A percentile compares a stretch with the other conserved stretches of the same genome.
phyloP scores from a whole-genome alignment of 2,113 vertebrate species.

The Rhynchomys soricoides region DNA sequence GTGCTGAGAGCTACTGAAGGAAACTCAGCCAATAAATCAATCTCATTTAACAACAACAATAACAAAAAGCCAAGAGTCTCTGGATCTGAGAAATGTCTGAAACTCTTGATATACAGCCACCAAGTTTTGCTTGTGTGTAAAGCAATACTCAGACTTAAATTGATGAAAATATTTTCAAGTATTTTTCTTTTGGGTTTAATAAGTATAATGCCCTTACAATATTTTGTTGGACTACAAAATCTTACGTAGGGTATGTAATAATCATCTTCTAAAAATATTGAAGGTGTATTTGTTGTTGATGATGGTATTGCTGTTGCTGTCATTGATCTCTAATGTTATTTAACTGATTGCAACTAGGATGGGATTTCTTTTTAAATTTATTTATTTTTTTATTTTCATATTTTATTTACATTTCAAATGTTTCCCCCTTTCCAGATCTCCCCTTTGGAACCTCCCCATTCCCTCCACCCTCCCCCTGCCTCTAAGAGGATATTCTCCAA shows the following conservation, averaged over 20 bases:
- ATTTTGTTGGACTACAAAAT: background rate
- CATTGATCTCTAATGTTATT: background rate
- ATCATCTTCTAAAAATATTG: background rate
- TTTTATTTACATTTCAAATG: too few species aligned
- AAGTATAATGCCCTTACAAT: background rate
- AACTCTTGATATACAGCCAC: constrained; percentile 43
- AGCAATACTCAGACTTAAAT: background rate
- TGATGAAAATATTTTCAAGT: background rate
- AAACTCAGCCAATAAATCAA: constrained; percentile 76
- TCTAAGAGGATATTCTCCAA: too few species aligned
- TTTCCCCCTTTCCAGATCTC: too few species aligned
- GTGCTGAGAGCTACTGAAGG: constrained; percentile 83
- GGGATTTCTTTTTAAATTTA: too few species aligned
- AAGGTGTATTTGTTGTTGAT: background rate
- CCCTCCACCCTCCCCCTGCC: too few species aligned
- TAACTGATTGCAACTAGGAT: background rate
- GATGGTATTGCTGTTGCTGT: background rate
- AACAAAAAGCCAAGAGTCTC: constrained; percentile 8
- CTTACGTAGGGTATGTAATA: background rate
- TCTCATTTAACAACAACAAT: constrained; percentile 71
- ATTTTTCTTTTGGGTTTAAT: background rate
- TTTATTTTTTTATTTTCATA: too few species aligned
- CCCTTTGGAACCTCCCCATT: too few species aligned
- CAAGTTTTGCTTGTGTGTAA: constrained; percentile 82
- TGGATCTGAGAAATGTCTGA: constrained; percentile 79